Conservation (phyloP, 2,113 vertebrate genomes). For the Pampusana beccarii region DNA sequence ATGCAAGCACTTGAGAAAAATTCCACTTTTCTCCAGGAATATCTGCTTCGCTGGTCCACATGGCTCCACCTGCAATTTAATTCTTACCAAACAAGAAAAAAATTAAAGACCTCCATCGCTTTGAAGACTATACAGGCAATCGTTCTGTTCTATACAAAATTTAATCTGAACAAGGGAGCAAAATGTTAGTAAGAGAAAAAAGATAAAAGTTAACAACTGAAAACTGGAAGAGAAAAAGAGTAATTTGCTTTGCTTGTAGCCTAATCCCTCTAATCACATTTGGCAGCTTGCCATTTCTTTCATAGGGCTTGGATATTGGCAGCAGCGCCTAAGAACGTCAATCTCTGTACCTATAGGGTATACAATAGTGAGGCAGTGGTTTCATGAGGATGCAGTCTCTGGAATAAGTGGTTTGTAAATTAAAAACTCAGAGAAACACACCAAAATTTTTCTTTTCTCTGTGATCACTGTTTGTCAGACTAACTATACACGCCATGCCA, state of each 20-base stretch:
- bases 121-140: not conserved
- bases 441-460: not conserved
- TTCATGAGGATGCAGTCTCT: not conserved
- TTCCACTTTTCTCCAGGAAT: not conserved
- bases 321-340: not conserved
- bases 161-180: not conserved
- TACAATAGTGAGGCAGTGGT: not conserved
- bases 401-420: not conserved
- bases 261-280: not conserved
- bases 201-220: conserved; percentile 12
- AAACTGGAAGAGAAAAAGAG: not conserved
- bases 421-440: not conserved
- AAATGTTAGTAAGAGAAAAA: not conserved
- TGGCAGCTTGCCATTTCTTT: conserved; percentile 3
- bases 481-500: not conserved
- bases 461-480: not conserved
- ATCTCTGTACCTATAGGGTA: not conserved
- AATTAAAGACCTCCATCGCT: not conserved
- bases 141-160: not conserved
- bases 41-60: not conserved
- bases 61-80: not conserved
- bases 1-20: not conserved
- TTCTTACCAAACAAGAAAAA: too few relatives aligned
- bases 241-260: not conserved
- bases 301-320: not conserved